These are phyloP conservation scores for Podabrus alpinus DNA, from an alignment of 2,888 invertebrate species.

Conservation along the genomic window DNA sequence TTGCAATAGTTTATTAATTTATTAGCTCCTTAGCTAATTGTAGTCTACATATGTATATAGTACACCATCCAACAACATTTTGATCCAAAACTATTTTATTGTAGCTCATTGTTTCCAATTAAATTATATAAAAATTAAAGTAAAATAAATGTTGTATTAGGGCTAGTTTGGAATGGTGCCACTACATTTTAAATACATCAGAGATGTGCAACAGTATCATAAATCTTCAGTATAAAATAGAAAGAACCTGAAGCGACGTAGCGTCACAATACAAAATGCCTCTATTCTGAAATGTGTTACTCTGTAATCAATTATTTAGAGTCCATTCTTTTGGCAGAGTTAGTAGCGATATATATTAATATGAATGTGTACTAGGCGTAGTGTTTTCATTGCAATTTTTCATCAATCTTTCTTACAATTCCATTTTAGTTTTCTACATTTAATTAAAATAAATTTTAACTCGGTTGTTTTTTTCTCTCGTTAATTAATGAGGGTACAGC, in stretches of 20 bases:
- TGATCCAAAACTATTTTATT: background rate
- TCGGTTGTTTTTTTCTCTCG: background rate
- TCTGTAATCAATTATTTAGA: slow-evolving; percentile 43
- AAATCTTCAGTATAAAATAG: slow-evolving; percentile 37
- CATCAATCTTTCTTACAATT: background rate
- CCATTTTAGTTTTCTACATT: background rate
- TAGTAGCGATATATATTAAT: slow-evolving; percentile 41
- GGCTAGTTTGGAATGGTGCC: slow-evolving; percentile 6
- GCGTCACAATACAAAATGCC: slow-evolving; percentile 36
- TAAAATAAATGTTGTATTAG: background rate
- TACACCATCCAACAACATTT: too few relatives aligned
- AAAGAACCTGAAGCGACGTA: slow-evolving; percentile 28
- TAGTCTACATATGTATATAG: too few relatives aligned
- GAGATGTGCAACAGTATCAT: slow-evolving; percentile 37
- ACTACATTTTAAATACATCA: slow-evolving; percentile 35
- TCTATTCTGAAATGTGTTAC: slow-evolving; percentile 40
- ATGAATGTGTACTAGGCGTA: slow-evolving; percentile 28
- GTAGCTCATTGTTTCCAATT: background rate
- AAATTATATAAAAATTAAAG: background rate
- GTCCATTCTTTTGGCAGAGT: slow-evolving; percentile 36
- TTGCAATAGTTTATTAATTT: too few relatives aligned
- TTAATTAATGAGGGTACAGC: background rate
- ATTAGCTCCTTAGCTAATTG: too few relatives aligned
- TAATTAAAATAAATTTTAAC: slow-evolving; percentile 1
- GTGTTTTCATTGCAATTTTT: slow-evolving; percentile 4